A percentile compares a stretch with the other conserved stretches of the same genome.
These are phyloP conservation scores for Clostera curtula DNA, from an alignment of 2,888 invertebrate species.

Conservation along the genomic window DNA sequence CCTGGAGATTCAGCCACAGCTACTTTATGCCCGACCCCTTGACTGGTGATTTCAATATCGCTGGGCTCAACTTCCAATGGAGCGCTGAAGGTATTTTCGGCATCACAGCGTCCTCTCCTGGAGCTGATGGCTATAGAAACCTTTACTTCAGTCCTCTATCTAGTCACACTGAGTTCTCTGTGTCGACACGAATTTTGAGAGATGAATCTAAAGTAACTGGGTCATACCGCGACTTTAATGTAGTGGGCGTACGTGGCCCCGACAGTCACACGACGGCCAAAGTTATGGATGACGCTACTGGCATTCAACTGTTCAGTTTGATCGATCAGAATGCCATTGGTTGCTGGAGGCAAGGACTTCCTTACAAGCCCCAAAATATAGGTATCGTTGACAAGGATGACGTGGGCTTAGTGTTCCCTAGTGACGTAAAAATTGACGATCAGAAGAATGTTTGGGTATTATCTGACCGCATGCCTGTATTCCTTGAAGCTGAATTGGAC, in stretches of 20 bases:
- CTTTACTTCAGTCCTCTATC: conserved; percentile 87
- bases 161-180: conserved; percentile 85
- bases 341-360: conserved; percentile 84
- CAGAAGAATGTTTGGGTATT: conserved; percentile 85
- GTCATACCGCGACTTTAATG: conserved; percentile 82
- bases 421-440: conserved; percentile 85
- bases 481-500: conserved; percentile 80
- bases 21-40: conserved; percentile 89
- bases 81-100: conserved; percentile 88
- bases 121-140: conserved; percentile 79
- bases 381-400: conserved; percentile 85
- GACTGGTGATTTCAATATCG: conserved; percentile 84
- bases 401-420: conserved; percentile 83
- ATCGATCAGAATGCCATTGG: conserved; percentile 89
- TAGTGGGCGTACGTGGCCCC: conserved; percentile 78
- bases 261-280: conserved; percentile 82
- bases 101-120: conserved; percentile 80
- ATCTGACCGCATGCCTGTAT: conserved; percentile 88
- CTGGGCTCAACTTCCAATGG: conserved; percentile 90
- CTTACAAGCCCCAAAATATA: conserved; percentile 78
- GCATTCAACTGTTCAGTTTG: conserved; percentile 84
- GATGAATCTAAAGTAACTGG: conserved; percentile 79
- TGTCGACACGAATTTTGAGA: conserved; percentile 82
- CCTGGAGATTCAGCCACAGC: conserved; percentile 86
- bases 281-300: conserved; percentile 80